phyloP scores from a whole-genome alignment of 2,113 vertebrate species.

The Fukomys damarensis region DNA sequence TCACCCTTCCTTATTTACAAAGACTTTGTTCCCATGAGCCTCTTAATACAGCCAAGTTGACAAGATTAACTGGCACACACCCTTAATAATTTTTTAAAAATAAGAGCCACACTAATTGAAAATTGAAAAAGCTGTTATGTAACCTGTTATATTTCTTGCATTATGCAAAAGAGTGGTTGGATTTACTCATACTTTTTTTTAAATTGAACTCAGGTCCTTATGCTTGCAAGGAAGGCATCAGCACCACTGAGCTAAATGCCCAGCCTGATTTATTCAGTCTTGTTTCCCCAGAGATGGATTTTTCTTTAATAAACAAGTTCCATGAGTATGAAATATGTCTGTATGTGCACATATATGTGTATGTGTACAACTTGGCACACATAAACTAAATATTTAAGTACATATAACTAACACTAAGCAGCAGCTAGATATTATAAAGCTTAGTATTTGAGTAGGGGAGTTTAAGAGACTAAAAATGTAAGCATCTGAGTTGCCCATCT shows the following conservation, averaged over 20 bases:
- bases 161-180: background rate
- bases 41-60: background rate
- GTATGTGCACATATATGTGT: background rate
- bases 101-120: background rate
- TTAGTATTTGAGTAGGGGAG: background rate
- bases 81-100: background rate
- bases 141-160: background rate
- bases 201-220: no score
- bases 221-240: no score
- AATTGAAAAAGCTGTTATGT: background rate
- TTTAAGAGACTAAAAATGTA: background rate
- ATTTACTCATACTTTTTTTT: no score
- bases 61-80: background rate
- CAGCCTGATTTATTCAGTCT: background rate
- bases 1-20: no score
- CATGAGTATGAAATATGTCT: background rate
- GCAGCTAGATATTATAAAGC: background rate
- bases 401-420: background rate
- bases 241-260: no score
- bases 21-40: no score
- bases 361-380: background rate
- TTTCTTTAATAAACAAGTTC: background rate
- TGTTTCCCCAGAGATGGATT: background rate
- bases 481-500: background rate
- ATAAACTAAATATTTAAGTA: background rate